Evolutionary conservation across 2,888 invertebrate species (phyloP).

Genomic region (Smittia sp.): DNA sequence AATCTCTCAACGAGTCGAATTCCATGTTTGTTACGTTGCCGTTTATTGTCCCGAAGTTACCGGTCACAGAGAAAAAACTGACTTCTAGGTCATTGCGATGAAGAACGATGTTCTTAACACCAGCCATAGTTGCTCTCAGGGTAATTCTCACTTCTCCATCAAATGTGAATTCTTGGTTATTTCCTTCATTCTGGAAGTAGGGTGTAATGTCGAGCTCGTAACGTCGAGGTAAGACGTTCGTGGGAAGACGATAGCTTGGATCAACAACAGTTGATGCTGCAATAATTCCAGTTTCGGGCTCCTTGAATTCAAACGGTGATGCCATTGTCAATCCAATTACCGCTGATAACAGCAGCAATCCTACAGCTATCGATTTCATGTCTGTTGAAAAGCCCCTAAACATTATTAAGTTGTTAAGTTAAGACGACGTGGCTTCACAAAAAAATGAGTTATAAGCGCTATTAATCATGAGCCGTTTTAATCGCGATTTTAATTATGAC

Average conservation of each 20-base stretch:
- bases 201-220: not conserved
- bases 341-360: not conserved
- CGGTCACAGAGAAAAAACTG: conserved; percentile 45
- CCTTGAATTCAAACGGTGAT: not conserved
- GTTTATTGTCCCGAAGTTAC: not conserved
- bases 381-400: no score
- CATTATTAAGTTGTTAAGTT: no score
- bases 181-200: not conserved
- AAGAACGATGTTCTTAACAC: conserved; percentile 54
- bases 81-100: conserved; percentile 56
- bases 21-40: not conserved
- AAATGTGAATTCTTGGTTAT: conserved; percentile 52
- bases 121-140: conserved; percentile 51
- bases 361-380: no score
- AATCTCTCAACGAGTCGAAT: conserved; percentile 50
- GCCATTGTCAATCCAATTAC: not conserved
- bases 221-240: not conserved
- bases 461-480: no score
- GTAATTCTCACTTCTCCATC: conserved; percentile 54
- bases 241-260: no score
- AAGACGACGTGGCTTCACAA: no score
- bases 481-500: no score
- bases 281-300: no score
- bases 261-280: no score
- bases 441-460: no score